Conservation (phyloP, 2,113 vertebrate species). For the Vulpes ferrilata region DNA sequence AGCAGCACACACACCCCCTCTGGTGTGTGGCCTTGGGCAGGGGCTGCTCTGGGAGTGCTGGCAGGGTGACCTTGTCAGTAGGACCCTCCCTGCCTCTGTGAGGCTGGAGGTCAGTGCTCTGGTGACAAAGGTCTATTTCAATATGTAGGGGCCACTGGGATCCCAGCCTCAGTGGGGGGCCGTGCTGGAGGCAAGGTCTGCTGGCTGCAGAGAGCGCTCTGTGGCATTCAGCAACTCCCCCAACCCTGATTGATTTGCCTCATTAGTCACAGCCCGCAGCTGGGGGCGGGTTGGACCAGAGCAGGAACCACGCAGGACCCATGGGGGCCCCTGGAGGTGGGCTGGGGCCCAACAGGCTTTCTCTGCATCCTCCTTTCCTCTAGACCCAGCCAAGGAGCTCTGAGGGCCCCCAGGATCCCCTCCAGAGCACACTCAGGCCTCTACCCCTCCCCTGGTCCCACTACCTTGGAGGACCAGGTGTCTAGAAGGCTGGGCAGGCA, state of each 20-base stretch:
- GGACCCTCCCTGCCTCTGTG: no score
- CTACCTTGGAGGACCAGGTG: fast-evolving
- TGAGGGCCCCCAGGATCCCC: not conserved
- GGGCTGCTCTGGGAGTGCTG: not conserved
- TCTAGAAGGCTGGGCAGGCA: fast-evolving
- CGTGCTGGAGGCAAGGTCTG: not conserved
- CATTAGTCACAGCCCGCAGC: not conserved
- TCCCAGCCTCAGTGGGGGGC: not conserved
- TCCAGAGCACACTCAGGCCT: not conserved
- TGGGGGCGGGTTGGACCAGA: fast-evolving
- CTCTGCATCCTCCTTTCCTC: fast-evolving
- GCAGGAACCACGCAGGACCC: no score
- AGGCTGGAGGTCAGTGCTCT: not conserved
- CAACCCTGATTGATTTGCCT: not conserved
- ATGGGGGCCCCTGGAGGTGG: fast-evolving
- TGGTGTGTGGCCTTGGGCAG: not conserved
- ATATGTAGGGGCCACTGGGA: fast-evolving
- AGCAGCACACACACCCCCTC: fast-evolving
- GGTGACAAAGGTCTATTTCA: not conserved
- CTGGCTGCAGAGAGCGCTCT: no score
- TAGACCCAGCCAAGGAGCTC: not conserved
- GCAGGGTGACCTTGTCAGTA: not conserved
- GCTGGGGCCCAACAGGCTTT: fast-evolving
- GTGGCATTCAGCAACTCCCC: not conserved
- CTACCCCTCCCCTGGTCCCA: not conserved